Percentiles rank a stretch among this genome's conserved stretches.
phyloP scores from a whole-genome alignment of 2,797 vertebrate species.

The Capromys pilorides region DNA sequence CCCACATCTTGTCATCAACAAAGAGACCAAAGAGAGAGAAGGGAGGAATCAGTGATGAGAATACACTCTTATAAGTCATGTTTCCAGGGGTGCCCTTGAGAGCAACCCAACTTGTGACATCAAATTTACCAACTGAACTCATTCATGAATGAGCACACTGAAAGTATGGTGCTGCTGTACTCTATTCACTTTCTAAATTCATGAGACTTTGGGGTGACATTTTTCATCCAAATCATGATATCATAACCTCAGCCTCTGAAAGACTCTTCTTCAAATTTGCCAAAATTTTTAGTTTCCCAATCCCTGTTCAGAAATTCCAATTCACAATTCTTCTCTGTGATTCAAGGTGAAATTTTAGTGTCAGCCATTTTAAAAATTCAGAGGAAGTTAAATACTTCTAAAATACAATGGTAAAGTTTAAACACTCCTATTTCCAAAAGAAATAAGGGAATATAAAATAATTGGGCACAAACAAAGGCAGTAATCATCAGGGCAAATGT shows the following conservation, averaged over 20 bases:
- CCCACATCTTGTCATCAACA: no score
- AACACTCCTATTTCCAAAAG: neutral
- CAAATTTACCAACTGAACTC: neutral
- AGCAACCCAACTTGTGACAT: neutral
- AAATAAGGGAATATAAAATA: neutral
- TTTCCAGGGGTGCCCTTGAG: neutral
- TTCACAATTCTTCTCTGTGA: neutral
- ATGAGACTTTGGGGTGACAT: neutral
- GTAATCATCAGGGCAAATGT: neutral
- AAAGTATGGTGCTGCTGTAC: neutral
- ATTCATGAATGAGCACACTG: neutral
- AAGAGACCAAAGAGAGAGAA: neutral
- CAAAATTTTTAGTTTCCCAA: neutral
- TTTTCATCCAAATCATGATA: neutral
- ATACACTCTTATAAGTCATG: neutral
- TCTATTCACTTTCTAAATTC: neutral
- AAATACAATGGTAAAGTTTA: no score
- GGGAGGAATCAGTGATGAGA: neutral
- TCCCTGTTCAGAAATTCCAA: neutral
- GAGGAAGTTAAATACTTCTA: no score
- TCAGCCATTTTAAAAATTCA: neutral
- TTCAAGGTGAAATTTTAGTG: no score
- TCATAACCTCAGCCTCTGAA: neutral
- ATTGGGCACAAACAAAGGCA: neutral
- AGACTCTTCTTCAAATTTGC: neutral